These are phyloP conservation scores for Burhinus bistriatus DNA, from an alignment of 2,113 vertebrate genomes.

Conservation along the genomic window DNA sequence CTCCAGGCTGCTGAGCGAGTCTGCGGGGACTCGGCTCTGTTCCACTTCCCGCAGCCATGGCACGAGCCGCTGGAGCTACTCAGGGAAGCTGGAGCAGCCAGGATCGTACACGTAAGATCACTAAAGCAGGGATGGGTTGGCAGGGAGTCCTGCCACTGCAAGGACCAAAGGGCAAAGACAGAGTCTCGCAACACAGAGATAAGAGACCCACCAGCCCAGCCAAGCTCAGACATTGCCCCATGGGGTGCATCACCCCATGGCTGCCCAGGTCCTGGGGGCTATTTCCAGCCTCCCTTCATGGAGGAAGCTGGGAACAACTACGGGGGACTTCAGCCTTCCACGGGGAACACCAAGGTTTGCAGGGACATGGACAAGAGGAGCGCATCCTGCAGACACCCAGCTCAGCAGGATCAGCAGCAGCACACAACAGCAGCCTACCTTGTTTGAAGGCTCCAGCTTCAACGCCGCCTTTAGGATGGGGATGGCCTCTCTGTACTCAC, in stretches of 20 bases:
- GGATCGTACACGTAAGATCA: accelerated
- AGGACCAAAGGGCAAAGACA: background rate
- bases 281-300: background rate
- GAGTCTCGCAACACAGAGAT: background rate
- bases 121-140: background rate
- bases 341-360: accelerated
- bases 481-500: slow-evolving; percentile 90
- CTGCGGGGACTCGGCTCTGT: background rate
- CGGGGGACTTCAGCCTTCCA: background rate
- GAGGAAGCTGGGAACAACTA: background rate
- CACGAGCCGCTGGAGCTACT: background rate
- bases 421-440: slow-evolving; percentile 70
- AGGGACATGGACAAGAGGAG: accelerated
- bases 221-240: background rate
- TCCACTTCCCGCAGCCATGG: background rate
- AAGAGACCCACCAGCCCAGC: background rate
- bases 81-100: accelerated
- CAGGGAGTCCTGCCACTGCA: background rate
- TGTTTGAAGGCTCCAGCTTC: slow-evolving; percentile 95
- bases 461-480: slow-evolving; percentile 85
- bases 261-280: background rate
- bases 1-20: background rate
- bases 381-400: accelerated
- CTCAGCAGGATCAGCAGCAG: background rate
- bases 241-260: accelerated